Evolutionary conservation across 23 tunicate species (phyloP), one percentile per base, ranked within the genome.

Genomic region (Halocynthia roretzi): DNA sequence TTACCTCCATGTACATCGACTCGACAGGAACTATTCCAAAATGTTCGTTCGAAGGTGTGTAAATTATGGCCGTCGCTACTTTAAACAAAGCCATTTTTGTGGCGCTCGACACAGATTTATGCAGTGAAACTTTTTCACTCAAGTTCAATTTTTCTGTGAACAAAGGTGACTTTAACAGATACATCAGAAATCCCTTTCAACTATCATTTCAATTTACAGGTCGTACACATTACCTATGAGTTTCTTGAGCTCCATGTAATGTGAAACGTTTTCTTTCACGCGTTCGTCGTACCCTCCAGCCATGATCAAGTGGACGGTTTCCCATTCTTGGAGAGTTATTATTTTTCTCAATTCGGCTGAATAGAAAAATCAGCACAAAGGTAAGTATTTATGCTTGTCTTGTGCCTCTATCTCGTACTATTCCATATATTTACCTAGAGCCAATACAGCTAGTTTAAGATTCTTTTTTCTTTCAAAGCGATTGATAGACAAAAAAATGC

Each of bases 21-120:
- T 94, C 99, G 8, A 94, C 62, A 15, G 99, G 99, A 22, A 94
- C 99, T 8, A 94, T 94, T 12, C 99, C 99, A 78, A 88, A 94
- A 77, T 94, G 99, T 68, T 94, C 99, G 61, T 88, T 83, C 52
- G 75, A 67, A 14, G 99, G 99, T 0, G 99, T 94, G 87, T 94
- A 94, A 10, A 94, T 57, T 7, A 92, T 85, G 5, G 85, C 84
- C 2, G 87, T 67, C 7, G 87, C 67, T 8, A 64, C 17, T 61
- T 82, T 62, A 66, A 88, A 78, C 51, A 94, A 68, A 50, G 87
- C 84, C 76, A 88, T 74, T 77, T 93, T 93, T 61, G 81, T 54
- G 6, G 15, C 48, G 54, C 52, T 81, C 21, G 68, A 40, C 10
- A 93, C 80, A 6, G 98, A 87, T 17, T 87, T 86, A 21, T 65